Base-by-base conservation (phyloP, 1,140 invertebrate genomes). In the Drosophila arizonae region DNA sequence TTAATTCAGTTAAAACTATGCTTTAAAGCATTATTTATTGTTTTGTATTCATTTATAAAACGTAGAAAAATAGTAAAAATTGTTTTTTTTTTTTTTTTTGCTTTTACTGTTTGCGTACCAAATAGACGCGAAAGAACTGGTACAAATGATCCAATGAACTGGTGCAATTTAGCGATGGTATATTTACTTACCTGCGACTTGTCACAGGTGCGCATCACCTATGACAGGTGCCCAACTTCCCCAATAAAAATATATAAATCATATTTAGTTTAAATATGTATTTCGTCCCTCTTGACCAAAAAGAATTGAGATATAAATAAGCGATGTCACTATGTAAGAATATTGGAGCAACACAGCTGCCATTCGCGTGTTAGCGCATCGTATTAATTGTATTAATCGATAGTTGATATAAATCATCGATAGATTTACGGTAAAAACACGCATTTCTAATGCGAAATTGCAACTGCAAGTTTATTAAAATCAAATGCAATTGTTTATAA, bases 61-160 rank as follows among this genome's bases (percentile, higher is more conserved):
- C 72, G 63, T 85, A 85, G 71, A 86, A 85, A 85, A 85, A 85
- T 85, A 85, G 81, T 81, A 86, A 70, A 85, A 86, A 86, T 77
- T 77, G 72, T 80, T 30, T 30, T 30, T 30, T 30, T 5, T 28
- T 84, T 66, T 77, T 77, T 81, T 77, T 85, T 82, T 75, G 66
- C 78, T 81, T 76, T 81, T 82, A 69, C 79, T 73, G 71, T 73
- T 73, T 72, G 81, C 80, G 81, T 80, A 82, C 80, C 71, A 81
- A 77, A 81, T 81, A 81, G 74, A 81, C 79, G 71, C 66, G 65
- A 81, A 73, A 65, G 77, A 79, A 79, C 76, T 74, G 67, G 66
- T 74, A 74, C 58, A 70, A 74, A 39, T 58, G 66, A 62, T 45
- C 39, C 36, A 39, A 43, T 74, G 72, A 74, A 74, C 72, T 74